A percentile compares a stretch with the other conserved stretches of the same genome.
These are phyloP conservation scores for Pollenia amentaria DNA, from an alignment of 2,888 invertebrate genomes.

Conservation along the genomic window DNA sequence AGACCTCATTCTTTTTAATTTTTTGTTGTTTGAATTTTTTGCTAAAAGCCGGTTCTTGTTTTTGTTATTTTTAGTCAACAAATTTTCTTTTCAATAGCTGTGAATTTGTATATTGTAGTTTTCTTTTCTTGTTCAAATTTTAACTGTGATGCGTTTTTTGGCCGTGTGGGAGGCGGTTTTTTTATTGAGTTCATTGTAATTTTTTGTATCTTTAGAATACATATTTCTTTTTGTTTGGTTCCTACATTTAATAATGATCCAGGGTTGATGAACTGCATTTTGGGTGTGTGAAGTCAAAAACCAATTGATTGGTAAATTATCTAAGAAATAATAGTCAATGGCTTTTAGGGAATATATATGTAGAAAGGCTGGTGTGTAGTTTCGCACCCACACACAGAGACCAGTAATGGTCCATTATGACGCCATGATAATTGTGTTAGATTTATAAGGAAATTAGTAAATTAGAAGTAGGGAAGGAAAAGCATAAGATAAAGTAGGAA, in stretches of 20 bases:
- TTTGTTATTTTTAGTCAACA: slow-evolving; percentile 49
- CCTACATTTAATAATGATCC: background rate
- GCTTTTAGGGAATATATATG: no score
- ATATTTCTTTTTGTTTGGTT: background rate
- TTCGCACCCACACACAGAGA: no score
- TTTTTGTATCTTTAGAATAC: background rate
- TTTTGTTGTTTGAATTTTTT: background rate
- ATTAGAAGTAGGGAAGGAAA: no score
- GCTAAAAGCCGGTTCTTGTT: slow-evolving; percentile 63
- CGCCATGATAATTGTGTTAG: no score
- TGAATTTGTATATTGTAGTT: slow-evolving; percentile 22
- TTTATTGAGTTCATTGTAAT: slow-evolving; percentile 32
- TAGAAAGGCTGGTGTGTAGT: no score
- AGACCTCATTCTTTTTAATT: slow-evolving; percentile 42
- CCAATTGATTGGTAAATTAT: slow-evolving; percentile 11
- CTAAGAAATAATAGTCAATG: background rate
- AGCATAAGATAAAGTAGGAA: no score
- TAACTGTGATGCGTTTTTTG: slow-evolving; percentile 12
- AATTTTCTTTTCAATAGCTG: slow-evolving; percentile 29
- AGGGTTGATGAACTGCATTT: slow-evolving; percentile 54
- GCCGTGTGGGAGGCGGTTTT: slow-evolving; percentile 27
- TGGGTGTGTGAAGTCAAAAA: slow-evolving; percentile 1
- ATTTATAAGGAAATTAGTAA: no score
- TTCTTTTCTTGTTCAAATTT: background rate
- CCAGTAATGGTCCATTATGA: no score